These are phyloP conservation scores for Luidia sarsii DNA, from an alignment of 53 echinoderm and acorn worm genomes.

Conservation along the genomic window DNA sequence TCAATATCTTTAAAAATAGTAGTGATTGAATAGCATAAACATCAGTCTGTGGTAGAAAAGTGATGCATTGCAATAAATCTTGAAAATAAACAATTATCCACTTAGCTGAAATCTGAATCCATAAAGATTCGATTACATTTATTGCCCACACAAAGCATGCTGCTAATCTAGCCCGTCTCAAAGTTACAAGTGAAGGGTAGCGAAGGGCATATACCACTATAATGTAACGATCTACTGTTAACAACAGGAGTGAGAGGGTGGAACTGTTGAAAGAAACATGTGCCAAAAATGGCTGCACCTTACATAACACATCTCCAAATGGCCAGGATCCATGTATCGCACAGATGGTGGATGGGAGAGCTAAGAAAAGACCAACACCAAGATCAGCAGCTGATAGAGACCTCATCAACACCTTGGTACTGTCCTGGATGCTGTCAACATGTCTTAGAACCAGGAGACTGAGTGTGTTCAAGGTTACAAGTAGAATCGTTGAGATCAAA, in stretches of 20 bases:
- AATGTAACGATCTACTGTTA: conserved; percentile 49
- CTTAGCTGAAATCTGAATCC: background rate
- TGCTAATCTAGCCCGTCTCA: conserved; percentile 3
- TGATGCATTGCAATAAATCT: background rate
- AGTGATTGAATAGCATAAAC: background rate
- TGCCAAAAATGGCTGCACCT: background rate
- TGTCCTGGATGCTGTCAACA: no score
- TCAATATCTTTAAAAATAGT: conserved; percentile 17
- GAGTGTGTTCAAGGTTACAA: no score
- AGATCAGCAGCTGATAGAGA: no score
- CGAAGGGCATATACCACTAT: conserved; percentile 39
- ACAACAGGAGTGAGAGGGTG: conserved; percentile 5
- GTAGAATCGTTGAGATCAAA: no score
- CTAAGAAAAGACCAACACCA: no score
- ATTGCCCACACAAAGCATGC: conserved; percentile 1
- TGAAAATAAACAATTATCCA: background rate
- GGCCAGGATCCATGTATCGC: conserved; percentile 1
- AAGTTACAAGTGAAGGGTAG: conserved; percentile 25
- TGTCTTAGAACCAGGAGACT: no score
- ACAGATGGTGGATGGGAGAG: no score
- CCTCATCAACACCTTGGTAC: no score
- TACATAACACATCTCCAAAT: conserved; percentile 18
- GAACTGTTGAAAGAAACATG: background rate
- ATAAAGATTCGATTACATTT: background rate
- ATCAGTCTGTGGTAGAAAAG: background rate